Evolutionary conservation across 2,113 vertebrate genomes (phyloP).

Genomic region (Lepus timidus): DNA sequence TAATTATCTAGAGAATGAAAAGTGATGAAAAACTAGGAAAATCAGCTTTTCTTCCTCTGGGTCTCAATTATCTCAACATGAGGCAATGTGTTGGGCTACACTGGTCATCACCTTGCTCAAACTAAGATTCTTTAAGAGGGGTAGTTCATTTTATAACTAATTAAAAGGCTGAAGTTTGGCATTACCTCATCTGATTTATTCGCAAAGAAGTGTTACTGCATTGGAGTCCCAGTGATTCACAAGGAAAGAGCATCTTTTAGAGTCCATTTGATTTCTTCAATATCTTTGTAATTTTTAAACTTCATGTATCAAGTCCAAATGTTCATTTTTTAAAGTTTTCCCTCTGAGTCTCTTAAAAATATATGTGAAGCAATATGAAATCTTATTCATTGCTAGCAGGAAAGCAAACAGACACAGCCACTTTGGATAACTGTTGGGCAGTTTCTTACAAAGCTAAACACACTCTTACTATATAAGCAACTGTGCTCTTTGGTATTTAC

Average conservation of each 20-base stretch:
- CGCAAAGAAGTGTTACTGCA: background rate
- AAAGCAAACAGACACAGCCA: background rate
- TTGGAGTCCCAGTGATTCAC: background rate
- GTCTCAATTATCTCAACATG: constrained; percentile 30
- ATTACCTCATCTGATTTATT: constrained; percentile 38
- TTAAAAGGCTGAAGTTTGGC: background rate
- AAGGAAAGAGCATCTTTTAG: background rate
- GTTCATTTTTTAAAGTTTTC: background rate
- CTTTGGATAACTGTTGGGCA: background rate
- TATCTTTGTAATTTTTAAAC: background rate
- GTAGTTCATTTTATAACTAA: constrained; percentile 65
- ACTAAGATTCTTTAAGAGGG: constrained; percentile 36
- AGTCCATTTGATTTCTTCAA: background rate
- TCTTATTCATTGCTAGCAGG: background rate
- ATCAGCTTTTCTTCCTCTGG: constrained; percentile 48
- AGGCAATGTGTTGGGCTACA: constrained; percentile 29
- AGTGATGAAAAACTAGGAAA: constrained; percentile 28
- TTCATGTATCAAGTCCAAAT: background rate
- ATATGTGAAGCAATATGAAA: background rate
- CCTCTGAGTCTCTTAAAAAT: constrained; percentile 10
- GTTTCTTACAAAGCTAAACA: background rate
- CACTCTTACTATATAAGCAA: background rate
- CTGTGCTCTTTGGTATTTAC: background rate
- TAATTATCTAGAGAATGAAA: constrained; percentile 60
- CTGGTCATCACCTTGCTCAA: constrained; percentile 46